Conservation (phyloP, 1,140 invertebrate genomes). For the Littorina saxatilis region DNA sequence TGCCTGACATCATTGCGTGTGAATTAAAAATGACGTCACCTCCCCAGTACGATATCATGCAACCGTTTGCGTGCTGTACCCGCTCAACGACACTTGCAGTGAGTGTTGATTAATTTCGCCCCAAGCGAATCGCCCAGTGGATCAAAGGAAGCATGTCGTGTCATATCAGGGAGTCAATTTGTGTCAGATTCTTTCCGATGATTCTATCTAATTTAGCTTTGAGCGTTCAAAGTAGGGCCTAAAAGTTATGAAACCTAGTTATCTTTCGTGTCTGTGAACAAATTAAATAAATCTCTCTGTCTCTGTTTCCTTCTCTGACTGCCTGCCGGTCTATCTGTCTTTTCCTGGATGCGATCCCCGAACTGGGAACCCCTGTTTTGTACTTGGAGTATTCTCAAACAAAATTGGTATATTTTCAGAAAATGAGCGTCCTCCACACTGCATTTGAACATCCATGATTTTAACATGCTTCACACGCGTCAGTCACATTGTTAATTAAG, state of each 20-base stretch:
- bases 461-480: slow-evolving; percentile 42
- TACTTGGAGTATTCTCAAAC: background rate
- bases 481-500: slow-evolving; percentile 45
- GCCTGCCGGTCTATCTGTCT: background rate
- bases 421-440: slow-evolving; percentile 40
- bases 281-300: background rate
- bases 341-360: too few species aligned
- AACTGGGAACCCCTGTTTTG: too few species aligned
- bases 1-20: background rate
- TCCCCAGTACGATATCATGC: background rate
- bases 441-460: too few species aligned
- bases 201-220: too few species aligned
- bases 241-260: background rate
- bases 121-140: too few species aligned
- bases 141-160: too few species aligned
- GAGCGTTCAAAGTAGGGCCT: too few species aligned
- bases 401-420: slow-evolving; percentile 27
- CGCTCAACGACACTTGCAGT: background rate
- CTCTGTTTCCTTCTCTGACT: background rate
- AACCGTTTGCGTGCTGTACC: too few species aligned
- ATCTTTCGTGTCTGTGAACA: background rate
- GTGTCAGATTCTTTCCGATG: too few species aligned
- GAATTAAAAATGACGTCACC: too few species aligned
- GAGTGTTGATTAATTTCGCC: too few species aligned
- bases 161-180: too few species aligned